Percentiles rank a stretch among this genome's conserved stretches.
Evolutionary conservation across 2,113 vertebrate genomes (phyloP).

Genomic region (Parus major): DNA sequence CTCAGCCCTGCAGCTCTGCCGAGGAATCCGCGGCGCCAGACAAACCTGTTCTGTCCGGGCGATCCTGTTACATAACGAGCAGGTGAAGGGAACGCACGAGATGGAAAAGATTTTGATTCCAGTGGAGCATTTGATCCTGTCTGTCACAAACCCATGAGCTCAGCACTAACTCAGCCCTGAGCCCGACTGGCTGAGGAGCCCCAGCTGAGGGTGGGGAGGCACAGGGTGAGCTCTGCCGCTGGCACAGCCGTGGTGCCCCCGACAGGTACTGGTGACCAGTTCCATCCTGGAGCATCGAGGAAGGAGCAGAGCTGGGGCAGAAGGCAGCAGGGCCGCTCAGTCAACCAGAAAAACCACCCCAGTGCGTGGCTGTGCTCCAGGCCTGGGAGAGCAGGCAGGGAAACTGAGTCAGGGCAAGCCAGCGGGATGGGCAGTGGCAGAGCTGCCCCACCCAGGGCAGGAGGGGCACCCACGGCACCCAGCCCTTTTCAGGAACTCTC

Average conservation of each 20-base stretch:
- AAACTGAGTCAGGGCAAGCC: fast-evolving
- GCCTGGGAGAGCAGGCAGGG: neutral
- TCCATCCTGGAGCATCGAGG: too few relatives aligned
- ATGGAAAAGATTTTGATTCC: neutral
- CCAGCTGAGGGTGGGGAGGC: neutral
- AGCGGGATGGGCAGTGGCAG: fast-evolving
- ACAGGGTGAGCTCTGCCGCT: neutral
- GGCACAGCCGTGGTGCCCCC: neutral
- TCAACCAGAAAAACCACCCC: neutral
- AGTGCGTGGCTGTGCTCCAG: fast-evolving
- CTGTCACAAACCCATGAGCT: neutral
- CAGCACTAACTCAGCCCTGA: fast-evolving
- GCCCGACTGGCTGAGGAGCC: neutral
- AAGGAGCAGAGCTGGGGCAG: neutral
- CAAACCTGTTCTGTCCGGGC: neutral
- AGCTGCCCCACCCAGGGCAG: neutral
- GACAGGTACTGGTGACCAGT: too few relatives aligned
- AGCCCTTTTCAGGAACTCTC: neutral
- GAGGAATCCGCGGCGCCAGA: neutral
- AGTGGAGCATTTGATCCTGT: neutral
- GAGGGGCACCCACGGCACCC: neutral
- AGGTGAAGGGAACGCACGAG: neutral
- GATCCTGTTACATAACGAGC: neutral
- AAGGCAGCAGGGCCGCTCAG: neutral
- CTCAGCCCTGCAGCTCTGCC: fast-evolving